Evolutionary conservation across 2,797 vertebrate genomes (phyloP), one percentile per base, ranked within the genome.

Genomic region (Scleropages formosus): DNA sequence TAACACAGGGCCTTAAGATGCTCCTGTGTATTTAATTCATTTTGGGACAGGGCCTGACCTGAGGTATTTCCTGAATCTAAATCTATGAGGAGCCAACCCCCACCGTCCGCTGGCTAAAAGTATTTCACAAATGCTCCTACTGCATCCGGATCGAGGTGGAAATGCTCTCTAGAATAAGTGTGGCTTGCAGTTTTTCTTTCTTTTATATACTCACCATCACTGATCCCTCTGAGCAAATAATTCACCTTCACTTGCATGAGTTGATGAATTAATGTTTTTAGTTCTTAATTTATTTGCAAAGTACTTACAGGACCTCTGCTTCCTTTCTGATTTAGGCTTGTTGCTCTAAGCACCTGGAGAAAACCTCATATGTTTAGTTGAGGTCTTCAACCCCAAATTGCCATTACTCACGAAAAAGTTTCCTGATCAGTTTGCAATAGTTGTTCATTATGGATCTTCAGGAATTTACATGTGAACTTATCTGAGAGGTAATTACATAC

Each of bases 381-480:
- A 49, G 47, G 2, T n/a, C 11, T 18, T 58, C 51, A 58, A 31
- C 24, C 71, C 0, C 56, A 4, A 71, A 44, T 69, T 58, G 22
- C 26, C 70, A 49, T 49, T 22, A 16, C 18, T 24, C 49, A 56
- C 26, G 24, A 51, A 39, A 60, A 60, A n/a, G 70, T 46, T 31
- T n/a, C 13, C 44, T 24, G 13, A 12, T 16, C 26, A 26, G 1
- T 44, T 44, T 51, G n/a, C 18, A 26, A 9, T 68, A 56, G 18
- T 60, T 44, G 56, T 12, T 60, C 70, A 11, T 26, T 12, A 18
- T 56, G 53, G 53, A n/a, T 20, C 27, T 44, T 20, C 44, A 11
- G 58, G 27, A 70, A 60, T 72, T 60, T 72, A 18, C 39, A 60
- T 39, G 56, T 46, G 49, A 71, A 56, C 22, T 39, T 51, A 58